Percentiles rank a stretch among this genome's conserved stretches.
These are phyloP conservation scores for Eupithecia subfuscata DNA, from an alignment of 2,888 invertebrate species.

Conservation along the genomic window DNA sequence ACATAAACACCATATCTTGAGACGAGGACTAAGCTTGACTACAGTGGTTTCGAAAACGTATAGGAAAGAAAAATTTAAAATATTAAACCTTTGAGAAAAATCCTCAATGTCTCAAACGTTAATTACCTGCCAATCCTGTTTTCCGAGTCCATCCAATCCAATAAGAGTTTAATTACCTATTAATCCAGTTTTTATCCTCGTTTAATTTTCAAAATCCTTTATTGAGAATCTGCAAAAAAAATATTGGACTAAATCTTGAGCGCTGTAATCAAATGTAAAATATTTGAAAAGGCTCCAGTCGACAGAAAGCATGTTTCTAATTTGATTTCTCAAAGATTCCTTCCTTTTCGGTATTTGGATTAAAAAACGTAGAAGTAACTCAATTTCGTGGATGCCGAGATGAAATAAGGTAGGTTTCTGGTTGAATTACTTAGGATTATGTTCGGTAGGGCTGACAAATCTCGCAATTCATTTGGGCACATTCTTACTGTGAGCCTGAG, in stretches of 20 bases:
- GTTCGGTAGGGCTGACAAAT: conserved; percentile 12
- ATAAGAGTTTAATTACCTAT: conserved; percentile 7
- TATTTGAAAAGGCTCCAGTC: conserved; percentile 17
- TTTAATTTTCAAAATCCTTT: conserved; percentile 28
- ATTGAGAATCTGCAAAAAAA: background rate
- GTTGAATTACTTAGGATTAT: conserved; percentile 11
- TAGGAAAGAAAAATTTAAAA: background rate
- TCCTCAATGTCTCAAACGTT: background rate
- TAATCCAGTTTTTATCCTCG: conserved; percentile 12
- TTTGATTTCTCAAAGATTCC: conserved; percentile 48
- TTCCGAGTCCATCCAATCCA: background rate
- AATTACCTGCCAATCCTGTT: conserved; percentile 1
- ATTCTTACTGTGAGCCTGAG: background rate
- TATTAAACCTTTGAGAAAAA: background rate
- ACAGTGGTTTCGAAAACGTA: background rate
- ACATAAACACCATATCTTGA: background rate
- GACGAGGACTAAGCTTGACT: background rate
- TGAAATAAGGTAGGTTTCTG: conserved; percentile 38
- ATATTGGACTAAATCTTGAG: conserved; percentile 20
- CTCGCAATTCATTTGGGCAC: conserved; percentile 11
- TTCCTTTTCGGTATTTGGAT: conserved; percentile 37
- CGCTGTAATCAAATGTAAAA: conserved; percentile 39
- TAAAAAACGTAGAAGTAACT: conserved; percentile 45
- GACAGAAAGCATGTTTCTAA: conserved; percentile 36
- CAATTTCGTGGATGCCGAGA: conserved; percentile 50